Evolutionary conservation across 2,888 invertebrate species (phyloP), one percentile per base, ranked within the genome.

Genomic region (Cybosia mesomella): DNA sequence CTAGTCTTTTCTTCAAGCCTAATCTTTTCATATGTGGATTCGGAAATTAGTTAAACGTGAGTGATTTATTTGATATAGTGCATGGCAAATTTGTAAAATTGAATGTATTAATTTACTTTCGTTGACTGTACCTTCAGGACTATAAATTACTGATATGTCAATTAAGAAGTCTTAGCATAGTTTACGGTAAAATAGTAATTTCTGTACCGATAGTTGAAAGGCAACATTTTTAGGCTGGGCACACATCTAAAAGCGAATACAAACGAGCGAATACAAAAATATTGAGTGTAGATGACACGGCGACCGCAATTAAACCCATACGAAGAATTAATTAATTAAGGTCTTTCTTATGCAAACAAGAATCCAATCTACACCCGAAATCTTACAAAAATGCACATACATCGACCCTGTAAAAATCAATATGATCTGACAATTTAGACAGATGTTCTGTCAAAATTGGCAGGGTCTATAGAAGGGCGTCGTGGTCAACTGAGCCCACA

Each of bases 91-190:
- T 49, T 49, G n/a, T 49, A n/a, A 49, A 49, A 49, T 49, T 18
- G 8, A 8, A 49, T 18, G 49, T 49, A n/a, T 49, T 49, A 49
- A 49, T 49, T 49, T 49, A 49, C 49, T 49, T 49, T 49, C 18
- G 49, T 18, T 49, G 49, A 49, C 49, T 49, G 49, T 49, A 18
- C 49, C n/a, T 49, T 49, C 49, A 63, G 68, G 66, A 77, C 68
- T 70, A 80, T 66, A 66, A 72, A 80, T 71, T 77, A 69, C 57
- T 61, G 67, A 64, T 62, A 68, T 66, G 79, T 79, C 79, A 79
- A 79, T 79, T 79, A 79, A 75, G 67, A 70, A 60, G 39, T 71
- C 62, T 34, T 67, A 63, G 24, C 13, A 24, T 32, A 57, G 53
- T 53, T 58, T 8, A 24, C 57, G 57, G 60, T 76, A 62, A 54